These are phyloP conservation scores for Thelaira solivaga DNA, from an alignment of 2,888 invertebrate species.

Conservation along the genomic window DNA sequence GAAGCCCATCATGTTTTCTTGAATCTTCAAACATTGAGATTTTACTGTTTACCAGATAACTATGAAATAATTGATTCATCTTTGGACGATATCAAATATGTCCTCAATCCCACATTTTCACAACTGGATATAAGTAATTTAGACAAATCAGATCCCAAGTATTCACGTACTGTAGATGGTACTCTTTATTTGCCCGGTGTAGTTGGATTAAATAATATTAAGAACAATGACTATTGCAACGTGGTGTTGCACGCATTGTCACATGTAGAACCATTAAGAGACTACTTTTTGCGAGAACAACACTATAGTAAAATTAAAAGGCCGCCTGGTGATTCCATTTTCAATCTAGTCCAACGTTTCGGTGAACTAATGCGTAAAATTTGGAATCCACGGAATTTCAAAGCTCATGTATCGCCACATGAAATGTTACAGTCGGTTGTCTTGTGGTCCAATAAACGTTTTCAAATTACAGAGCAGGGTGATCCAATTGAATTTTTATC, in stretches of 20 bases:
- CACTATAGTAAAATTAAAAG: constrained; percentile 93
- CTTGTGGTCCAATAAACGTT: constrained; percentile 96
- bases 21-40: constrained; percentile 96
- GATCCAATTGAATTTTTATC: constrained; percentile 98
- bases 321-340: constrained; percentile 96
- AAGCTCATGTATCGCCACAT: constrained; percentile 99
- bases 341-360: constrained; percentile 91
- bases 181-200: constrained; percentile 98
- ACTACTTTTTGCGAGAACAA: constrained; percentile 96
- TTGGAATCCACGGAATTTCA: constrained; percentile 99
- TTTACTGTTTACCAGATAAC: constrained; percentile 99
- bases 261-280: constrained; percentile 94
- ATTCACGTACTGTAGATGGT: constrained; percentile 96
- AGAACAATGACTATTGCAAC: constrained; percentile 99
- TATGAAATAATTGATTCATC: constrained; percentile 99
- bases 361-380: constrained; percentile 97
- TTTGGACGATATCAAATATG: constrained; percentile 98
- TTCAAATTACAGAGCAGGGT: constrained; percentile 99
- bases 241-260: constrained; percentile 96
- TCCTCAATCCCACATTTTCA: constrained; percentile 97
- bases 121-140: constrained; percentile 88
- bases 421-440: constrained; percentile 99
- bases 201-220: constrained; percentile 98
- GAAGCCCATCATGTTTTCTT: constrained; percentile 98
- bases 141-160: constrained; percentile 83